Percentiles rank a stretch among this genome's conserved stretches.
These are phyloP conservation scores for Pteronura brasiliensis DNA, from an alignment of 2,113 vertebrate species.

Conservation along the genomic window DNA sequence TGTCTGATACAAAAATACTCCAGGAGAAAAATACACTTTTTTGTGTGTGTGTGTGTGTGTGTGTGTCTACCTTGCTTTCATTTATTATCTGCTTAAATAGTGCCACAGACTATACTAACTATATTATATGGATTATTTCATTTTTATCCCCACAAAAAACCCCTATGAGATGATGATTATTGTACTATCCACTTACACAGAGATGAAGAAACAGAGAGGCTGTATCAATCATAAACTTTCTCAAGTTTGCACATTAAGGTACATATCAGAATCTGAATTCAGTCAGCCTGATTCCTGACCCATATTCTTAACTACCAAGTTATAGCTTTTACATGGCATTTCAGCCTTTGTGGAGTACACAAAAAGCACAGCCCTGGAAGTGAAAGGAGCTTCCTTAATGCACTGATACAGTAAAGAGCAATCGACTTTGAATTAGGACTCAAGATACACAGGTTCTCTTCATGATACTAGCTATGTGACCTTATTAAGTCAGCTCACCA, in stretches of 20 bases:
- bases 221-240: not conserved
- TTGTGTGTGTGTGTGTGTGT: too few species aligned
- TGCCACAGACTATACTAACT: not conserved
- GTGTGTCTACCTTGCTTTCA: not conserved
- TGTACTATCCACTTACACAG: not conserved
- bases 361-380: not conserved
- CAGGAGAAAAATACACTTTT: not conserved
- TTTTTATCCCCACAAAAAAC: not conserved
- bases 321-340: not conserved
- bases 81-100: not conserved
- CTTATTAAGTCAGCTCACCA: not conserved
- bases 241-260: not conserved
- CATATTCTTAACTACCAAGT: not conserved
- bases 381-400: not conserved
- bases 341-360: not conserved
- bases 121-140: not conserved
- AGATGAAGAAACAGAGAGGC: not conserved
- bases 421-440: not conserved
- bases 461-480: not conserved
- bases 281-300: not conserved
- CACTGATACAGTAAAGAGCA: not conserved
- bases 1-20: not conserved
- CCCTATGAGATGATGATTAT: not conserved
- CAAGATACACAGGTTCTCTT: not conserved
- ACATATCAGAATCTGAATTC: not conserved